phyloP scores from a whole-genome alignment of 1,140 invertebrate genomes.

The Saccostrea cuccullata region DNA sequence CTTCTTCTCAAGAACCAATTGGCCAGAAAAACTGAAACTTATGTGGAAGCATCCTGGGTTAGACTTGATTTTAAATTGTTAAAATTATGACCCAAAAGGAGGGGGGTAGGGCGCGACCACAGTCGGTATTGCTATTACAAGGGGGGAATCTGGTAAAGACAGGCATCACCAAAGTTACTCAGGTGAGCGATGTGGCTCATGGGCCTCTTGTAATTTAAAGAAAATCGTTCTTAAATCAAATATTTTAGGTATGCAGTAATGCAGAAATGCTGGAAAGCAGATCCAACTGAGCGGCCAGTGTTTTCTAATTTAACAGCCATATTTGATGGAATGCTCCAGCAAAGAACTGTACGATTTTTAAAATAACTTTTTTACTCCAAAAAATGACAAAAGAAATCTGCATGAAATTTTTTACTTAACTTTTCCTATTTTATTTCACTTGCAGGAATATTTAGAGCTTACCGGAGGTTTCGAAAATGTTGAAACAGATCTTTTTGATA shows the following conservation, averaged over 20 bases:
- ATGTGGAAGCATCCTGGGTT: too few species aligned
- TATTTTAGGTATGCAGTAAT: constrained; percentile 70
- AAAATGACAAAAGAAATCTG: background rate
- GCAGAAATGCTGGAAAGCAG: constrained; percentile 75
- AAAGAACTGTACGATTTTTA: constrained; percentile 64
- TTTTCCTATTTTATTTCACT: background rate
- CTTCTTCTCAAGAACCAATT: too few species aligned
- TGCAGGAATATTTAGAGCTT: constrained; percentile 56
- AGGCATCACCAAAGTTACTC: too few species aligned
- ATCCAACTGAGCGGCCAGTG: constrained; percentile 66
- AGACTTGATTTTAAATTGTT: too few species aligned
- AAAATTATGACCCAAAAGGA: too few species aligned
- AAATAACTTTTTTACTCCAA: constrained; percentile 1
- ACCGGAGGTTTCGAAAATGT: constrained; percentile 51
- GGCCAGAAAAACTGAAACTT: too few species aligned
- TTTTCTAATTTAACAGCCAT: constrained; percentile 81
- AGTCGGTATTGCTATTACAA: too few species aligned
- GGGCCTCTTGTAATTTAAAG: too few species aligned
- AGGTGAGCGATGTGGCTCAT: too few species aligned
- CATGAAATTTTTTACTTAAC: background rate
- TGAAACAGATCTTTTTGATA: constrained; percentile 44
- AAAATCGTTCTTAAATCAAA: too few species aligned
- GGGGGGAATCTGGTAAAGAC: too few species aligned
- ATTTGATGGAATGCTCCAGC: constrained; percentile 78
- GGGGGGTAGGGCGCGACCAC: too few species aligned